A percentile compares a stretch with the other conserved stretches of the same genome.
Evolutionary conservation across 2,797 vertebrate genomes (phyloP).

Genomic region (Lepilemur ruficaudatus): DNA sequence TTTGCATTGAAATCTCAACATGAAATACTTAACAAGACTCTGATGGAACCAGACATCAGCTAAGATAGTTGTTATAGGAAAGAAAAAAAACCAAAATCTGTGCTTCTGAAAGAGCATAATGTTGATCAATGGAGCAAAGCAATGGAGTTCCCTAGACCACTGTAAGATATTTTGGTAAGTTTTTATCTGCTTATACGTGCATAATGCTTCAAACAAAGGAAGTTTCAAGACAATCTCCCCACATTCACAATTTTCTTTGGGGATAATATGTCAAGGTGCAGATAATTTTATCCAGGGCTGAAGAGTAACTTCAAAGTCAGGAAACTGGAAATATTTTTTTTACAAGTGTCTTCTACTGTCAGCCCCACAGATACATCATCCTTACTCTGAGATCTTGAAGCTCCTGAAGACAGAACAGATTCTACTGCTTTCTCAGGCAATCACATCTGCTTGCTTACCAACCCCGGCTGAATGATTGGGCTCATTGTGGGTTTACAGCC

Average conservation of each 20-base stretch:
- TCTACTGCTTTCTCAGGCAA: neutral
- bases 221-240: neutral
- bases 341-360: rapidly evolving
- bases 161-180: neutral
- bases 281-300: neutral
- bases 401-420: neutral
- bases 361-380: neutral
- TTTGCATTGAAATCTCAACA: neutral
- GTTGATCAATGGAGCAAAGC: neutral
- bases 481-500: neutral
- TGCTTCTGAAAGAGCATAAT: neutral
- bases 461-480: neutral
- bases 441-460: neutral
- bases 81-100: neutral
- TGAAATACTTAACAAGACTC: neutral
- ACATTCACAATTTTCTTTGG: neutral
- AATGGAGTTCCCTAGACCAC: neutral
- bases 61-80: neutral
- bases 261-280: neutral
- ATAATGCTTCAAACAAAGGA: neutral
- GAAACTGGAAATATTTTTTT: neutral
- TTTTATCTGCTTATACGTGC: neutral
- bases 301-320: neutral
- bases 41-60: neutral
- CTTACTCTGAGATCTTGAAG: neutral